Evolutionary conservation across 2,113 vertebrate genomes (phyloP).

Genomic region (Hydropotes inermis): DNA sequence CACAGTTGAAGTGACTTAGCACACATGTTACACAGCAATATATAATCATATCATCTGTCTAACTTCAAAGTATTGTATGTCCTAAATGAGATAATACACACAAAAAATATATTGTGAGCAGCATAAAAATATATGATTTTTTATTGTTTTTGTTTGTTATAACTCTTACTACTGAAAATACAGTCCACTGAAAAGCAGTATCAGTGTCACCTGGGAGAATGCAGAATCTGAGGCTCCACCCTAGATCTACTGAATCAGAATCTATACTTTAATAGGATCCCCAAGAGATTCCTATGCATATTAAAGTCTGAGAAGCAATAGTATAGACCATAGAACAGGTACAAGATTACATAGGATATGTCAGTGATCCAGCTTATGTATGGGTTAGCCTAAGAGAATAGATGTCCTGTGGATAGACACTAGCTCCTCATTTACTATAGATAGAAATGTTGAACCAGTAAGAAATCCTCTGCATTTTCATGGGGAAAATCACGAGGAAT

Average conservation of each 20-base stretch:
- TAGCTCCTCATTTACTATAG: neutral
- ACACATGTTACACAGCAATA: neutral
- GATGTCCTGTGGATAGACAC: neutral
- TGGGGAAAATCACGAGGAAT: slow-evolving; percentile 34
- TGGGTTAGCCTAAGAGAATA: neutral
- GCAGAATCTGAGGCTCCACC: neutral
- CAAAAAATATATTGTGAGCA: neutral
- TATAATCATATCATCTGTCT: neutral
- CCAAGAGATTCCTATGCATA: neutral
- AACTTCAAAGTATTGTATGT: neutral
- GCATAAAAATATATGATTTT: neutral
- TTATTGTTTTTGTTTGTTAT: neutral
- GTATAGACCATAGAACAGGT: neutral
- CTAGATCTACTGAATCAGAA: neutral
- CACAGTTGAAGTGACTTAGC: neutral
- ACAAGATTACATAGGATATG: neutral
- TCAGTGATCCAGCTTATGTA: neutral
- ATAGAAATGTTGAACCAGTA: neutral
- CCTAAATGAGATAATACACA: neutral
- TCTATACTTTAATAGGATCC: neutral
- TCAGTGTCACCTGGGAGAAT: neutral
- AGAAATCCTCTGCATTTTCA: slow-evolving; percentile 40
- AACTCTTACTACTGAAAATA: neutral
- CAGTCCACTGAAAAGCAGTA: neutral
- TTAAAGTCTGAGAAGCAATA: neutral